Base-by-base conservation (phyloP, 2,888 invertebrate species). In the Harmothoe impar region DNA sequence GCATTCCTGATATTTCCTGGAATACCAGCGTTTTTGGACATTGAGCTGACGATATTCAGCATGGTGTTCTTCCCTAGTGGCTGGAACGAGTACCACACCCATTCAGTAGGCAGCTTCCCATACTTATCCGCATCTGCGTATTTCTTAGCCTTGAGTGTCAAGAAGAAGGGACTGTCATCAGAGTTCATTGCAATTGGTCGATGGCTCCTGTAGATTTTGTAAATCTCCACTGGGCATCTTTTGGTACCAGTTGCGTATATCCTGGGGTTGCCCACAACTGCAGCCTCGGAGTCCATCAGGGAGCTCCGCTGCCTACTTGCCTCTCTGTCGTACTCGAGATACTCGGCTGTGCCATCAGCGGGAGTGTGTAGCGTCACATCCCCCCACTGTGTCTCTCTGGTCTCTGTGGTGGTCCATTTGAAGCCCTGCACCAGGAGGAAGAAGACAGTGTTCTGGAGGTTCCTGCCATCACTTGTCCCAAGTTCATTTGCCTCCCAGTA, bases 41-140 rank as follows among this genome's bases (percentile, higher is more conserved):
- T 62, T 3, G 62, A 62, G 3, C 62, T n/a, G n/a, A 62, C 62
- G 7, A 62, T 3, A 20, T n/a, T 62, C n/a, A n/a, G 62, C n/a
- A 62, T n/a, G n/a, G 62, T 62, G 62, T 62, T 62, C 62, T n/a
- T 62, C 23, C 62, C 62, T n/a, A 62, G n/a, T n/a, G 62, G 62
- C 23, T 62, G 62, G 23, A 3, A n/a, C 20, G 62, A 62, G 62
- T 62, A 62, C 62, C 62, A 62, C 0, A n/a, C n/a, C 62, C 62
- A 62, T n/a, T 62, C 62, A 3, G 23, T n/a, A 5, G 1, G 3
- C n/a, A 62, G n/a, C 62, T 62, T 62, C 23, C 62, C 62, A n/a
- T 62, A 62, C 15, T 62, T 62, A 5, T 62, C 62, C 1, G 62
- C 62, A 3, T 62, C 62, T n/a, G 62, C 62, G 62, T 62, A 62